A percentile compares a stretch with the other conserved stretches of the same genome.
These are phyloP conservation scores for human (Homo sapiens) DNA, from an alignment of 2,113 vertebrate species.

Conservation along the genomic window DNA sequence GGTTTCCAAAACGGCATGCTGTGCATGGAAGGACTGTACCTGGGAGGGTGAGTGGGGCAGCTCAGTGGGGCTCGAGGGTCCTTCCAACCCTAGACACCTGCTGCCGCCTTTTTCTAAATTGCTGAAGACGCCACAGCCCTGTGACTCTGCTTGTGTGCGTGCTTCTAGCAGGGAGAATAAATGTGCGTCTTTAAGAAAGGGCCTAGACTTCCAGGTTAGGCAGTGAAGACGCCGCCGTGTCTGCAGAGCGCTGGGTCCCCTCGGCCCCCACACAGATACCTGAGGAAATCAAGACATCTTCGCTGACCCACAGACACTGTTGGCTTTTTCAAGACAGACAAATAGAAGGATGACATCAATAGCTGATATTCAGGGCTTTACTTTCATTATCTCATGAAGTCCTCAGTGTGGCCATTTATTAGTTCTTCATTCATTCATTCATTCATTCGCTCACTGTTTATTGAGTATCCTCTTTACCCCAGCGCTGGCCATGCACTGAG, in stretches of 20 bases:
- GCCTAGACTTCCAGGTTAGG: background rate
- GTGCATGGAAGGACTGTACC: background rate
- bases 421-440: background rate
- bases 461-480: background rate
- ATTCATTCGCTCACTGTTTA: background rate
- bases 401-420: background rate
- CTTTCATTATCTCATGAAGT: background rate
- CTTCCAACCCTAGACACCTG: background rate
- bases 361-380: background rate
- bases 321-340: background rate
- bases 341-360: too few relatives aligned
- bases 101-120: too few relatives aligned
- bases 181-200: background rate
- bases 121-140: too few relatives aligned
- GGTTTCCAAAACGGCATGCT: rapidly evolving
- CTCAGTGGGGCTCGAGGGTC: background rate
- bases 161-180: background rate
- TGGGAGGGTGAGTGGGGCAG: background rate
- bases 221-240: background rate
- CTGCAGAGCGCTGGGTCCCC: background rate
- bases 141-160: background rate
- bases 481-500: background rate
- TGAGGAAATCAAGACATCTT: too few relatives aligned
- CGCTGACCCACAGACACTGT: rapidly evolving
- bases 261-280: rapidly evolving